Base-by-base conservation (phyloP, 2,888 invertebrate genomes). In the Agriopis aurantiaria region DNA sequence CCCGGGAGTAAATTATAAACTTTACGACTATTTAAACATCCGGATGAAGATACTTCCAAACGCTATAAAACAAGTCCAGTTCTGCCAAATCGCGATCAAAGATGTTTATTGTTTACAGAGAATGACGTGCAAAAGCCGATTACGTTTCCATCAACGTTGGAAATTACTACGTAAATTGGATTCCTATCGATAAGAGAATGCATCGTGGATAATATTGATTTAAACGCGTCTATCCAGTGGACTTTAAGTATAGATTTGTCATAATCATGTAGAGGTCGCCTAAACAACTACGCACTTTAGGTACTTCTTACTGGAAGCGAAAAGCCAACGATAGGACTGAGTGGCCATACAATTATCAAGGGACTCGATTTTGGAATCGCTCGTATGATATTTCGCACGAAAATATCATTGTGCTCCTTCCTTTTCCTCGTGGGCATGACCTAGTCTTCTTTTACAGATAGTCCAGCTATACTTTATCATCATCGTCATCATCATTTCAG, bases 21-120 rank as follows among this genome's bases (percentile, higher is more conserved):
- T 75, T 75, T 72, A 75, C 74, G 74, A 74, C 65, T 68, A 71
- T 76, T 74, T 70, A 69, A 74, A 76, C 70, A 74, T 70, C 76
- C 73, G 69, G 65, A 74, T 74, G 69, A 63, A 68, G 75, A 71
- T 70, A 73, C 76, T 76, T 67, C 63, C 62, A 62, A 68, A 51
- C n/a, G 71, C 68, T 64, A 69, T 74, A 69, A 72, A 74, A 58
- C 71, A 46, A 65, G 72, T 71, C 64, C 57, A 75, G 75, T 67
- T 73, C 68, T 67, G 65, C 72, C 68, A 69, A 69, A 69, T 66
- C 56, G 66, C 68, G 69, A 76, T 76, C 74, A 71, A 73, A 74
- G 66, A 64, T 73, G 75, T 74, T 74, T 74, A 74, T 73, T 71
- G 75, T 74, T 74, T 76, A 71, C 74, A 62, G 51, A 23, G 56